Evolutionary conservation across 2,888 invertebrate species (phyloP).

Genomic region (Cryptocephalus primarius): DNA sequence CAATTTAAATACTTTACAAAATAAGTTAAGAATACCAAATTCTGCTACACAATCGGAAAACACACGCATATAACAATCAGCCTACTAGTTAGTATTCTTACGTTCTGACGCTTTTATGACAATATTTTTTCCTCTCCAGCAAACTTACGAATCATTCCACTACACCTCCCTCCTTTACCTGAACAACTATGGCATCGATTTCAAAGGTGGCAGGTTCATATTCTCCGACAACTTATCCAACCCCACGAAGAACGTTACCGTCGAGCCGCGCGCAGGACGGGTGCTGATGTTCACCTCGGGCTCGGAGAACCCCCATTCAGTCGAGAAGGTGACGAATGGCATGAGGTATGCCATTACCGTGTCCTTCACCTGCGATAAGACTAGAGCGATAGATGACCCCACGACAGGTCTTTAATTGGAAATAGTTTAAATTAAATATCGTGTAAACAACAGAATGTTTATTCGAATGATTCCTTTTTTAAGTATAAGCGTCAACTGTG

Average conservation of each 20-base stretch:
- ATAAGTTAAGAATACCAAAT: too few species aligned
- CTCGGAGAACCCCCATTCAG: constrained; percentile 71
- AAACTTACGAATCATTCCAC: constrained; percentile 76
- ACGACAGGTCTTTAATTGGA: too few species aligned
- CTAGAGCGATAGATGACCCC: constrained; percentile 55
- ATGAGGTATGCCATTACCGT: constrained; percentile 72
- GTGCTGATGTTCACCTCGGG: constrained; percentile 82
- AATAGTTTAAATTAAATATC: too few species aligned
- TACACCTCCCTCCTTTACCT: constrained; percentile 78
- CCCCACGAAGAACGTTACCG: constrained; percentile 48
- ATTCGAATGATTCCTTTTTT: too few species aligned
- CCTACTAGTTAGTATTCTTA: neutral
- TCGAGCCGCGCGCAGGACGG: constrained; percentile 70
- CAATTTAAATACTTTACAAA: too few species aligned
- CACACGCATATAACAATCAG: too few species aligned
- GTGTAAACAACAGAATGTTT: too few species aligned
- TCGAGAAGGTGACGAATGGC: constrained; percentile 69
- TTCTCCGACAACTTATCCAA: constrained; percentile 56
- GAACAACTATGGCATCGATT: constrained; percentile 62
- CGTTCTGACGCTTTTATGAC: neutral
- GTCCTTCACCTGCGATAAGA: constrained; percentile 64
- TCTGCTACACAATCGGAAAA: too few species aligned
- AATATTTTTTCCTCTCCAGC: constrained; percentile 40
- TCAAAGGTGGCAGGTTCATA: constrained; percentile 72
- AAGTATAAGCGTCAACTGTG: constrained; percentile 9